Conservation (phyloP, 2,888 invertebrate species). For the Spatulosminthurus flaviceps region DNA sequence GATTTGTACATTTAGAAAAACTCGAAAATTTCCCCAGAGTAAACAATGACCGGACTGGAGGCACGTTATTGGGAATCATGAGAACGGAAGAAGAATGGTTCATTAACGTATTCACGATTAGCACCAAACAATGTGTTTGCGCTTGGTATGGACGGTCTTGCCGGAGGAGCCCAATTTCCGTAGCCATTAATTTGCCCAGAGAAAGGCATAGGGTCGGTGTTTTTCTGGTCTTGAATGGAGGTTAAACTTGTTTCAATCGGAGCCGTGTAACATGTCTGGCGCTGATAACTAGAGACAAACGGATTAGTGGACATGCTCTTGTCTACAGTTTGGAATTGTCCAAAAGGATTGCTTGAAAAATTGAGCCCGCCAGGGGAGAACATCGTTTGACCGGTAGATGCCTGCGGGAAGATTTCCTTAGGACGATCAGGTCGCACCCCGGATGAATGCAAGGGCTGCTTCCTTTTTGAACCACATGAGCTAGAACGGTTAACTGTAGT, state of each 20-base stretch:
- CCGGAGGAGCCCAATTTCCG: slow-evolving; percentile 6
- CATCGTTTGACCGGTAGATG: background rate
- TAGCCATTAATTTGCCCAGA: background rate
- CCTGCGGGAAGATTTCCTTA: background rate
- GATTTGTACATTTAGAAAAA: too few relatives aligned
- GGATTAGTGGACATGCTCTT: background rate
- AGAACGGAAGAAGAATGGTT: background rate
- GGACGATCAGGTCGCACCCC: background rate
- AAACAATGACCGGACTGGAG: background rate
- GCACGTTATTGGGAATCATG: slow-evolving; percentile 6
- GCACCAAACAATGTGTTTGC: background rate
- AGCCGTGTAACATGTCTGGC: too few relatives aligned
- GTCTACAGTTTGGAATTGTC: background rate
- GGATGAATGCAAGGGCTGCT: background rate
- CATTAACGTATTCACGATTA: background rate
- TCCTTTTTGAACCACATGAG: background rate
- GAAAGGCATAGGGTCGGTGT: background rate
- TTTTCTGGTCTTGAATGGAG: background rate
- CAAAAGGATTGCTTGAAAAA: background rate
- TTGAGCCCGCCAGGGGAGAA: background rate
- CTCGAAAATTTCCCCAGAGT: too few relatives aligned
- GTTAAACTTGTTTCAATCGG: too few relatives aligned
- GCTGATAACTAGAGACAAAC: background rate
- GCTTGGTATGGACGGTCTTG: background rate
- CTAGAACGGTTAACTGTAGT: background rate